Conservation (phyloP, 2,113 vertebrate species). For the Noctilio leporinus region DNA sequence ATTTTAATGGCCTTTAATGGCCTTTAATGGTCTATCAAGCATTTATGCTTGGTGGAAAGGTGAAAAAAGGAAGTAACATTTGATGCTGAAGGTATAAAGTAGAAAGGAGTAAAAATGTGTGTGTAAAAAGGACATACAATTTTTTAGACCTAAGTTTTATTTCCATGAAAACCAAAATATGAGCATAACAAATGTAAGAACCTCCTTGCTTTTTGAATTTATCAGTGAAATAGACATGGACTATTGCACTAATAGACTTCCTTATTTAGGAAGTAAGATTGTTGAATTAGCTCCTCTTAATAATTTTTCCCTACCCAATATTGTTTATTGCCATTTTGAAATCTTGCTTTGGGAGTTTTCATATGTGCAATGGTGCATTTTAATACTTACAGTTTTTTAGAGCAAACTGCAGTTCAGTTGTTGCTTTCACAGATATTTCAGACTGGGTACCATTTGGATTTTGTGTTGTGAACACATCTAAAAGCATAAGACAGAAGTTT, state of each 20-base stretch:
- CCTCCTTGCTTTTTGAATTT: background rate
- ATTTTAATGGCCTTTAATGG: background rate
- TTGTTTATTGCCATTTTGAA: background rate
- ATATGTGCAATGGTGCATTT: background rate
- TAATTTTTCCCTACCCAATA: background rate
- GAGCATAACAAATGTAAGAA: background rate
- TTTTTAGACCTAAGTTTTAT: background rate
- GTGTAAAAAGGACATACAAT: background rate
- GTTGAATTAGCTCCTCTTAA: background rate
- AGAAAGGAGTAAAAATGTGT: background rate
- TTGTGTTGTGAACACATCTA: conserved; percentile 53
- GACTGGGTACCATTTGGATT: background rate
- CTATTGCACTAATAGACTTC: too few species aligned
- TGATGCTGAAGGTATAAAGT: background rate
- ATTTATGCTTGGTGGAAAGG: background rate
- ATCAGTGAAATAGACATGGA: background rate
- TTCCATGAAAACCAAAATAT: background rate
- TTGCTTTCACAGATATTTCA: conserved; percentile 47
- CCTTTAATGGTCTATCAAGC: background rate
- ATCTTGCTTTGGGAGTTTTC: background rate
- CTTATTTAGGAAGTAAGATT: background rate
- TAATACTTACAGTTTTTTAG: conserved; percentile 59
- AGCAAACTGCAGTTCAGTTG: conserved; percentile 31
- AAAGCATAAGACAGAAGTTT: conserved; percentile 36
- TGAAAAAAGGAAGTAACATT: background rate